Evolutionary conservation across 2,113 vertebrate genomes (phyloP), one percentile per base, ranked within the genome.

Genomic region (Vanacampus margaritifer): DNA sequence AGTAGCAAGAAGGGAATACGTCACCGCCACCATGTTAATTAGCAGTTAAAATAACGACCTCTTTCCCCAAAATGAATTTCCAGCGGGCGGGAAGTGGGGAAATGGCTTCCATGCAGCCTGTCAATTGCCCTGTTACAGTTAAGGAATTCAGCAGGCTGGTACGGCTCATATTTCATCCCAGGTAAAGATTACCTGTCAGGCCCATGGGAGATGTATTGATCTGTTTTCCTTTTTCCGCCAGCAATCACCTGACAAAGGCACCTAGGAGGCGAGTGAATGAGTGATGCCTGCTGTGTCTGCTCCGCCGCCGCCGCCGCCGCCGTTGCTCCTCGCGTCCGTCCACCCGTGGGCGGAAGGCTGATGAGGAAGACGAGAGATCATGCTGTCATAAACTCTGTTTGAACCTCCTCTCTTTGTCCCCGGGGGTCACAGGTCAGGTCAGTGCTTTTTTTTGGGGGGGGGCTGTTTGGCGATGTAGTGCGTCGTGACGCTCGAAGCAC

Each of bases 181-280:
- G 89, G 91, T 93, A 93, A 93, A 92, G 92, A 93, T 93, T 93
- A 93, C 89, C 91, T 93, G 91, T 93, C 92, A 91, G 88, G 70
- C 87, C 88, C 89, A 89, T 82, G 87, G 91, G 92, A 93, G 90
- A 91, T 92, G 90, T 91, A 93, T 93, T 93, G 92, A 92, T 93
- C 91, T 92, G 91, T 93, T 92, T 93, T 90, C 89, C 90, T 90
- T 92, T 92, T 92, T 92, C 89, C 75, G 76, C 87, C 89, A 91
- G 91, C 90, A 91, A 91, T 93, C 91, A 92, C 91, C 91, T 92
- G 92, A 91, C 92, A 93, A 91, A 91, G 90, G 90, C 91, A 91
- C 86, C 85, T 90, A 88, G 87, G 90, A 90, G 87, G 84, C 75
- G 70, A 87, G 82, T 87, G 88, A 92, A 86, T 93, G 92, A 92